Conservation (phyloP, 1,140 invertebrate genomes). For the Calephelis virginiensis region DNA sequence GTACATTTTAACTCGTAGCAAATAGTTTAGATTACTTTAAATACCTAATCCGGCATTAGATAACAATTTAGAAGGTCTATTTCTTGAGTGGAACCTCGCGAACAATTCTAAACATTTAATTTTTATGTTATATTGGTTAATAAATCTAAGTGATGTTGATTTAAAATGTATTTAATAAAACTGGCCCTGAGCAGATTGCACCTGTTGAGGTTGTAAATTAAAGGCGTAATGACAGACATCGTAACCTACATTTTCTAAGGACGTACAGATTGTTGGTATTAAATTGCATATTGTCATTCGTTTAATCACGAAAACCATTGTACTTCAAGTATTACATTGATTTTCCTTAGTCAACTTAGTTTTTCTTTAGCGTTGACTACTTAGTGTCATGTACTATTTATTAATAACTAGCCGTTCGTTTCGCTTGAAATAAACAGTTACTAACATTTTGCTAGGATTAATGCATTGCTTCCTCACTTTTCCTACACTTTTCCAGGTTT, state of each 20-base stretch:
- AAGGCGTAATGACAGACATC: slow-evolving; percentile 34
- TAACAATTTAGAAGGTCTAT: slow-evolving; percentile 6
- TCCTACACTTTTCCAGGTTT: too few relatives aligned
- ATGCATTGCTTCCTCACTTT: too few relatives aligned
- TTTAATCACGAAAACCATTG: slow-evolving; percentile 1
- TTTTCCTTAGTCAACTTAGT: neutral
- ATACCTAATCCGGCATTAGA: neutral
- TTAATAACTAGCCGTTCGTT: too few relatives aligned
- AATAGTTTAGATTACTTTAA: slow-evolving; percentile 8
- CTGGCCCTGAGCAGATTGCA: slow-evolving; percentile 25
- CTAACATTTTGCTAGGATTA: too few relatives aligned
- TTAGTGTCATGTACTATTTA: too few relatives aligned
- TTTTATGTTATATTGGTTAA: neutral
- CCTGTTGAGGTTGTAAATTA: slow-evolving; percentile 33
- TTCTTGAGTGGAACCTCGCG: slow-evolving; percentile 1
- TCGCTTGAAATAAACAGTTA: too few relatives aligned
- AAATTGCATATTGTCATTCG: slow-evolving; percentile 26
- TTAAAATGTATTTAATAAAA: slow-evolving; percentile 27
- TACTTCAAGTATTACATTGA: neutral
- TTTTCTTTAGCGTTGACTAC: neutral
- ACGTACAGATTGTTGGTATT: slow-evolving; percentile 25
- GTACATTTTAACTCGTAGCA: slow-evolving; percentile 3
- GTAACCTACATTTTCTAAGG: slow-evolving; percentile 37
- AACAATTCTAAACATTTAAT: neutral
- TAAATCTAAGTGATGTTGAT: slow-evolving; percentile 3